Evolutionary conservation across 2,888 invertebrate genomes (phyloP), one percentile per base, ranked within the genome.

Genomic region (Germaria angustata): DNA sequence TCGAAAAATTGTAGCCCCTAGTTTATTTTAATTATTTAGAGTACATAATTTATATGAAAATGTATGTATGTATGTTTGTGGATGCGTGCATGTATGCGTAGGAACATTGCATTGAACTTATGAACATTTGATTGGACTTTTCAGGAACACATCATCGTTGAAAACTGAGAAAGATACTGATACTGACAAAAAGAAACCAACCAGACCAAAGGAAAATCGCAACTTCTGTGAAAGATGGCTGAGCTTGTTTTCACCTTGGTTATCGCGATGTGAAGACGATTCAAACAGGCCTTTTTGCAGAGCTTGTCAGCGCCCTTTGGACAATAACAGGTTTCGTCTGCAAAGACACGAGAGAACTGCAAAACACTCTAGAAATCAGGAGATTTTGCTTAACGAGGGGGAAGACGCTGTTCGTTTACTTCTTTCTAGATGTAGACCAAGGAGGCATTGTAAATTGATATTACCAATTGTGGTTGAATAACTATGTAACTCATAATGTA

Each of bases 241-340:
- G 0, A 89, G 84, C 4, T 80, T 90, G 1, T 90, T 90, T 32
- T 87, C 88, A 11, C 90, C 90, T 2, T 90, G 90, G 90, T 78
- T 90, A 0, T 72, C 84, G 3, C 87, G 90, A 0, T 87, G 87
- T 2, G 81, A 85, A 6, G 85, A 87, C 13, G 89, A 90, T 80
- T 85, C 86, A 0, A 86, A 88, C 46, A 89, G 89, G 59, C 90
- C 90, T 0, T 90, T 87, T 51, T 90, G 90, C 13, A 85, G 87
- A 9, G 90, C 88, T 0, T 90, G 90, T 36, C 88, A 88, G 51
- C 87, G 88, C 41, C 86, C 87, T 1, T 68, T 90, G 17, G 90
- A 90, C 46, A 90, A 90, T 59, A 90, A 90, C 69, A 89, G 89
- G 2, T 90, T 90, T 61, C 88, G 90, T 24, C 61, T 90, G n/a